phyloP scores from a whole-genome alignment of 2,888 invertebrate genomes.

The Tolmerus cingulatus region DNA sequence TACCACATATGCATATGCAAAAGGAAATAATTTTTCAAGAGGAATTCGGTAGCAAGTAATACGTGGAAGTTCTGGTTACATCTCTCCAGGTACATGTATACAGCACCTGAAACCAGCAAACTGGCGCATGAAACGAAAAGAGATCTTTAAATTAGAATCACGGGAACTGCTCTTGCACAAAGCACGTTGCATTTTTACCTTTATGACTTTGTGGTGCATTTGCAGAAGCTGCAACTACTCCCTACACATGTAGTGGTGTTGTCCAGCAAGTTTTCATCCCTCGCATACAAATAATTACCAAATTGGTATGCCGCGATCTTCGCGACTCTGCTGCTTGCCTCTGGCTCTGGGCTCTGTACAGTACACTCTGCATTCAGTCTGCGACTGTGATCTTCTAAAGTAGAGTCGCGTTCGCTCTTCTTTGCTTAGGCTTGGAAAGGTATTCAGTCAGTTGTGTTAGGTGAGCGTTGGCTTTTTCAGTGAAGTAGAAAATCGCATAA shows the following conservation, averaged over 20 bases:
- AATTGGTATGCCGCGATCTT: background rate
- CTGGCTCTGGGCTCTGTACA: background rate
- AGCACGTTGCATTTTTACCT: background rate
- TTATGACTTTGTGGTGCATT: background rate
- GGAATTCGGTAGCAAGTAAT: background rate
- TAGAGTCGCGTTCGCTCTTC: background rate
- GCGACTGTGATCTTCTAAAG: background rate
- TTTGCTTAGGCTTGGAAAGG: background rate
- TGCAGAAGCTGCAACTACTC: background rate
- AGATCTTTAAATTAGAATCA: background rate
- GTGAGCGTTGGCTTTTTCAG: background rate
- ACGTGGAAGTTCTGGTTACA: background rate
- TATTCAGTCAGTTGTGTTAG: background rate
- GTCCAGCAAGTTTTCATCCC: conserved; percentile 29
- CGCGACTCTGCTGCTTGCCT: background rate
- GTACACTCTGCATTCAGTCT: background rate
- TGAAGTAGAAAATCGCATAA: background rate
- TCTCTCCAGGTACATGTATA: background rate
- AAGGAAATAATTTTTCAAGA: background rate
- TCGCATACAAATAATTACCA: conserved; percentile 18
- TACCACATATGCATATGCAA: background rate
- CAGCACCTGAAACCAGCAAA: background rate
- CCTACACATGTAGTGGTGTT: conserved; percentile 4
- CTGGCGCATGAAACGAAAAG: background rate
- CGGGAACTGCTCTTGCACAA: background rate